Evolutionary conservation across 1,140 invertebrate genomes (phyloP).

Genomic region (Pseudomyrmex cubaensis): DNA sequence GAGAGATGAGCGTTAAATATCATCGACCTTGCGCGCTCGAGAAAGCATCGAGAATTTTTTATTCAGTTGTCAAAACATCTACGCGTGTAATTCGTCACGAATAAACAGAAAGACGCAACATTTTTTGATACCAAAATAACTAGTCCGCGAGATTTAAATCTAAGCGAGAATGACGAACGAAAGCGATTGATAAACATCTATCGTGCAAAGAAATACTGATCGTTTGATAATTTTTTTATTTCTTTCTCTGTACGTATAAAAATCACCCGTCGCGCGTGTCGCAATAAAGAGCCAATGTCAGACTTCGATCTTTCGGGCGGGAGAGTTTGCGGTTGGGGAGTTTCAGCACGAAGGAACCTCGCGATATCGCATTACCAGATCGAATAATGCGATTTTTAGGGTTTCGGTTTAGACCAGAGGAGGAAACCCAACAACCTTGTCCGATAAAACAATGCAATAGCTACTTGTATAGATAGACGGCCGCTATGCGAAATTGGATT

Average conservation of each 20-base stretch:
- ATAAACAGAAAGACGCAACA: too few species aligned
- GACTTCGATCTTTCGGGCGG: neutral
- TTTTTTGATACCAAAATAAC: too few species aligned
- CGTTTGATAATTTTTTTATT: neutral
- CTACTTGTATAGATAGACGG: neutral
- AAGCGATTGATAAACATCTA: neutral
- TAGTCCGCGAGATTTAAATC: too few species aligned
- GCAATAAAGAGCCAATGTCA: conserved; percentile 20
- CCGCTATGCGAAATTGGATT: neutral
- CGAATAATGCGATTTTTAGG: conserved; percentile 69
- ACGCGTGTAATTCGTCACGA: neutral
- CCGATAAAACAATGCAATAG: conserved; percentile 41
- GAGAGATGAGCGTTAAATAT: neutral
- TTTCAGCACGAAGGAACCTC: neutral
- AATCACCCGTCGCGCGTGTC: conserved; percentile 6
- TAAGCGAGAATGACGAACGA: too few species aligned
- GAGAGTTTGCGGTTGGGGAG: neutral
- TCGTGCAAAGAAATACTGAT: too few species aligned
- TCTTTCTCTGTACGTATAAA: too few species aligned
- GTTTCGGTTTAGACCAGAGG: conserved; percentile 78
- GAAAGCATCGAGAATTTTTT: neutral
- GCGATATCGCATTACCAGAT: conserved; percentile 71
- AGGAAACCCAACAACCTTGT: conserved; percentile 79
- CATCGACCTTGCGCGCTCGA: neutral
- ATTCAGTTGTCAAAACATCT: neutral